Percentiles rank a stretch among this genome's conserved stretches.
These are phyloP conservation scores for Sardinella longiceps DNA, from an alignment of 2,797 vertebrate genomes.

Conservation along the genomic window DNA sequence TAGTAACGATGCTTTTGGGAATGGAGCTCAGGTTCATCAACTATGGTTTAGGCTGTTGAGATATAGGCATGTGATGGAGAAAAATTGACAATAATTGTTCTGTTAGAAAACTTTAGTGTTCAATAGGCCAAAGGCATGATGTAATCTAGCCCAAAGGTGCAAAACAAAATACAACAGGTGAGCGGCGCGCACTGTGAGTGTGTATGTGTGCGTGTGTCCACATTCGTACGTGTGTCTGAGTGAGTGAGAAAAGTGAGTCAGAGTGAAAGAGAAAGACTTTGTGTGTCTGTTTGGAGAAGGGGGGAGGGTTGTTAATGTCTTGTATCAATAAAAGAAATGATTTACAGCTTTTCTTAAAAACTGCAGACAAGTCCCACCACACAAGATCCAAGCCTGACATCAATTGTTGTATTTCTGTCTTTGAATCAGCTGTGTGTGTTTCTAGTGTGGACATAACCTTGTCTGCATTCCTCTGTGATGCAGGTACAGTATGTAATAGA, in stretches of 20 bases:
- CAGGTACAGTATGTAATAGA: background rate
- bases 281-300: background rate
- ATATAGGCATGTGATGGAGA: too few species aligned
- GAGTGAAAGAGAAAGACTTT: background rate
- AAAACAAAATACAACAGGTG: background rate
- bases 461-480: background rate
- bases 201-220: conserved; percentile 42
- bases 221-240: background rate
- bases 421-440: background rate
- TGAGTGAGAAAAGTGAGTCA: background rate
- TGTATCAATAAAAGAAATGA: background rate
- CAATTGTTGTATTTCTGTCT: conserved; percentile 29
- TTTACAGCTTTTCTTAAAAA: background rate
- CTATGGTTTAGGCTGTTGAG: background rate
- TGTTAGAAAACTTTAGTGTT: background rate
- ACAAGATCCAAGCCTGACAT: background rate
- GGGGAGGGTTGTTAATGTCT: background rate
- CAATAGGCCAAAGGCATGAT: background rate
- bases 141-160: background rate
- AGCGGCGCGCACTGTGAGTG: conserved; percentile 9
- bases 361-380: background rate
- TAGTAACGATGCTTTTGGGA: too few species aligned
- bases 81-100: too few species aligned
- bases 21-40: background rate
- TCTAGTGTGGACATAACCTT: background rate